Base-by-base conservation (phyloP, 1,140 invertebrate genomes). In the Pemphigus obesinymphae region DNA sequence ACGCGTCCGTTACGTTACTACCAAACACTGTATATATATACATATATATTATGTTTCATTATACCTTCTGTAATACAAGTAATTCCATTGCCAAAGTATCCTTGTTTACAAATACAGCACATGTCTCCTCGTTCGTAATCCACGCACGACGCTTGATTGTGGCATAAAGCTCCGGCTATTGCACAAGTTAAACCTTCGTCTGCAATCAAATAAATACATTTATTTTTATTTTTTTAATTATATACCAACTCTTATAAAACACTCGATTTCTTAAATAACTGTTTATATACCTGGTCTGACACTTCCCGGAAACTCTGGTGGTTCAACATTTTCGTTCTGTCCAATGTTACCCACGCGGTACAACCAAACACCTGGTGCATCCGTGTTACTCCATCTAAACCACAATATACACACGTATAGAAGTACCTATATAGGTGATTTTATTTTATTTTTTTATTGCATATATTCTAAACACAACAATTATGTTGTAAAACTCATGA, bases 81-180 rank as follows among this genome's bases (percentile, higher is more conserved):
- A 86, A 91, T 91, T 78, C 97, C 97, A 87, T 99, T 98, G 81
- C 97, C 97, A 86, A 95, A 96, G 86, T 89, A 96, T 37, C 92
- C 92, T 1, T 90, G 85, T 26, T 91, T 88, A 86, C 97, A 99
- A 66, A 90, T 88, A 86, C 97, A 99, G 85, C 97, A 99, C 85
- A 94, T 97, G 23, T 80, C 76, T 6, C 96, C 96, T 50, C 88
- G 88, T 61, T 91, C 88, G 84, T 93, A 93, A 86, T 98, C 95
- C 3, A 92, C 87, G 86, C 97, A 99, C 61, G 89, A 89, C 0
- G 95, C 94, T 85, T 93, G 91, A 31, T 90, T 91, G 85, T 97
- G 93, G 86, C 96, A 98, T 48, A 90, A 89, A 68, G 90, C 90
- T 5, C 91, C 87, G 6, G 90, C 90, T 7, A 86, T 86, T 43